Evolutionary conservation across 2,797 vertebrate genomes (phyloP), one percentile per base, ranked within the genome.

Genomic region (Notamacropus eugenii): DNA sequence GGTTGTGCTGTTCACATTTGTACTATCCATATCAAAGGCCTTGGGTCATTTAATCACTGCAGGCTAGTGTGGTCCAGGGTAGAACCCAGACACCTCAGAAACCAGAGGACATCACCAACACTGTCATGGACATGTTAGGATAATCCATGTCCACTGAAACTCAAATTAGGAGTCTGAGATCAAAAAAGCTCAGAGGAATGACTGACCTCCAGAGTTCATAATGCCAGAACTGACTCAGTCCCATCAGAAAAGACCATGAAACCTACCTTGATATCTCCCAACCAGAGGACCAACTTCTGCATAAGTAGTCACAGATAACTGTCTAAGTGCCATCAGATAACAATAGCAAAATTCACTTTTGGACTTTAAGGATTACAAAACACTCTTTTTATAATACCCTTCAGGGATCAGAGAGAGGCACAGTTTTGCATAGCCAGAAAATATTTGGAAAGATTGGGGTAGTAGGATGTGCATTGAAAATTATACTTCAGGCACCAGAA

Each of bases 151-250:
- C 0, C 24, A 50, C 22, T 28, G 40, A 87, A 87, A 50, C 3
- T 87, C 40, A 54, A 67, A 3, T 28, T 11, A n/a, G 22, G 31
- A 46, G 59, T 1, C 1, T 27, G 9, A 11, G 0, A 16, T 0
- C 2, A 46, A 92, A 31, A 24, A 8, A 40, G 5, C 0, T 0
- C 14, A 27, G 24, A 11, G n/a, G 27, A 87, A 5, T 1, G 92
- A 74, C 31, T 52, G 10, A 14, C 40, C 58, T 14, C 91, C 11
- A 27, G 52, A 19, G 40, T 58, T 12, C 28, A 8, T 27, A n/a
- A 55, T 40, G 46, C 55, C 90, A 57, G 4, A 3, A 54, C 31
- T 50, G 24, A 90, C 34, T 96, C 94, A 55, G 55, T 46, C 91
- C 58, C 8, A 46, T 28, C 67, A 8, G 56, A 34, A 55, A 92